Conservation (phyloP, 2,113 vertebrate genomes). For the Bungarus multicinctus region DNA sequence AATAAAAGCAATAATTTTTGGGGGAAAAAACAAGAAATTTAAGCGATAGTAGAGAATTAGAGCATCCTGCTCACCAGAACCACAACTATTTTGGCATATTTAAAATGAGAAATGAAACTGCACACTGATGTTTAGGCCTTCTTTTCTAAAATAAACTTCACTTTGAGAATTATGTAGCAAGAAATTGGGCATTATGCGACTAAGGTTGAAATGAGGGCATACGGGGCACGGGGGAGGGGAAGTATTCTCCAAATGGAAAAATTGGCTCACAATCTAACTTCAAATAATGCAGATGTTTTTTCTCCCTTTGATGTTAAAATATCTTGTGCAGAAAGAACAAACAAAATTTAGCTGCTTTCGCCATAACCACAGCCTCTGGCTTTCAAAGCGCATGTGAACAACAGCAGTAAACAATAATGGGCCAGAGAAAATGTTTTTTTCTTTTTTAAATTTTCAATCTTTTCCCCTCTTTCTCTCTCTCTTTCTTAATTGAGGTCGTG, state of each 20-base stretch:
- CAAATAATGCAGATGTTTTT: slow-evolving; percentile 9
- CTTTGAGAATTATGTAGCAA: slow-evolving; percentile 12
- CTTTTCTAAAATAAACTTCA: slow-evolving; percentile 29
- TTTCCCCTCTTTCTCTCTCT: not conserved
- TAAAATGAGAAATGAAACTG: not conserved
- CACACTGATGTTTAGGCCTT: not conserved
- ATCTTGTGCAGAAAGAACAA: not conserved
- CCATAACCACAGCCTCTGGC: not conserved
- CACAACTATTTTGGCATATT: not conserved
- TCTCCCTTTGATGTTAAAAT: slow-evolving; percentile 38
- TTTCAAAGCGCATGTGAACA: not conserved
- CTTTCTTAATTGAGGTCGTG: slow-evolving; percentile 13
- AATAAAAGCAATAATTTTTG: not conserved
- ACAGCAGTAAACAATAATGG: not conserved
- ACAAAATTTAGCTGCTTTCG: not conserved
- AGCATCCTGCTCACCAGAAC: not conserved
- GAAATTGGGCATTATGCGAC: slow-evolving; percentile 18
- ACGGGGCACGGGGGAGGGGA: fast-evolving
- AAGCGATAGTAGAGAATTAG: not conserved
- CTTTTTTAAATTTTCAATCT: not conserved
- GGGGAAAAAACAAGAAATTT: not conserved
- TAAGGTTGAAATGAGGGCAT: slow-evolving; percentile 25
- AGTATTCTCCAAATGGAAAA: slow-evolving; percentile 3
- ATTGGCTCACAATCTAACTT: slow-evolving; percentile 40
- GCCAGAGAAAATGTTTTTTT: slow-evolving; percentile 27